Evolutionary conservation across 2,113 vertebrate species (phyloP), one percentile per base, ranked within the genome.

Genomic region (Lepus timidus): DNA sequence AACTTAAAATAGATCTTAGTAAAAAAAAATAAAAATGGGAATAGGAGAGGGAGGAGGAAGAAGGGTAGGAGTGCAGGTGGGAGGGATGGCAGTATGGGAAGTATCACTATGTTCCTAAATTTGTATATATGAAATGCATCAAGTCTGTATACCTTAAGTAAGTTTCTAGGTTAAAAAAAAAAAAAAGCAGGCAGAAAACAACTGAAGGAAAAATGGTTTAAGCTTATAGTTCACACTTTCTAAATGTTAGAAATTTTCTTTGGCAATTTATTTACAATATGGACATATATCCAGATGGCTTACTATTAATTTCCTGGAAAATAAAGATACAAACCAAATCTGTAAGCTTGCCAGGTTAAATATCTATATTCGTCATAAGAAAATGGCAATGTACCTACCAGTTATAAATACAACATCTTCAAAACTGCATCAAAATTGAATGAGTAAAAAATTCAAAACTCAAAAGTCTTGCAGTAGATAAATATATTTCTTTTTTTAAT

Each of bases 161-260:
- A 44, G 44, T 44, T 44, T 44, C 44, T 44, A 44, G 44, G 44
- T 44, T 44, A 44, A 44, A 44, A 44, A 44, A 44, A 44, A 44
- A 44, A 44, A 44, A 83, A 96, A 16, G 39, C 70, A 1, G 12
- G 17, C 6, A 95, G 13, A 87, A 81, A 93, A 80, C 61, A 94
- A 94, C 7, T 90, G 51, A 92, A 80, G 62, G 49, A 39, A 91
- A 88, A 74, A 81, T 75, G 85, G 51, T 90, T 55, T 74, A 82
- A 92, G 91, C n/a, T 16, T 27, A 79, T 23, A 82, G 20, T 82
- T 44, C 70, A 93, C 4, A 61, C 49, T 58, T 94, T 78, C 36
- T 87, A 90, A 89, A 91, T 89, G 44, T 61, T 62, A 82, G 65
- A 85, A 36, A 85, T 58, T 44, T 70, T 89, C 51, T 85, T 64